Evolutionary conservation across 2,113 vertebrate species (phyloP), one percentile per base, ranked within the genome.

Genomic region (Thunnus thynnus): DNA sequence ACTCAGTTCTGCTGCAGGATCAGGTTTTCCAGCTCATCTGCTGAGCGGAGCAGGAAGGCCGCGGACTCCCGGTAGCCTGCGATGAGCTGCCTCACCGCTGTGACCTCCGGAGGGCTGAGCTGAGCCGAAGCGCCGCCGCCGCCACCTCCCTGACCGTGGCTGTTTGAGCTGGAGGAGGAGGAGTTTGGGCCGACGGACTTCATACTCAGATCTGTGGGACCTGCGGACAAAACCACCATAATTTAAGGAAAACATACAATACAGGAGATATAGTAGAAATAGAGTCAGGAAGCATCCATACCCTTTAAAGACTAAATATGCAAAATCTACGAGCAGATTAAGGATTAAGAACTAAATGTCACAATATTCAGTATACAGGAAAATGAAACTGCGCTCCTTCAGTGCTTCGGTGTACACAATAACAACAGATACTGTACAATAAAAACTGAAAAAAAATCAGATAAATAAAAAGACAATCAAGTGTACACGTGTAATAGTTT

Each of bases 1-100:
- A 81, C 85, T 98, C 97, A 99, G 97, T 99, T 99, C 96, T 99
- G 98, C 94, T 99, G 98, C 93, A 99, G 96, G 95, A 99, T 99
- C 87, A 99, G 97, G 95, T 97, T 99, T 94, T 99, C 98, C 88
- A 99, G 97, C 96, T 99, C 98, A 52, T 99, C 98, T 61, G 98
- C 98, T 3, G 98, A 99, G 89, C 98, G 98, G 62, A 99, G 89
- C 90, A 99, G 93, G 95, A 99, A 99, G 12, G 98, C 98, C 0
- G 98, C 98, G 0, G 98, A 99, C 95, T 99, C 98, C 77, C 98
- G 95, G 81, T 99, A 99, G 20, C 98, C 98, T 0, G 98, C 98
- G 63, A 99, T 98, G 0, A 99, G 97, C 94, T 99, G 98, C 89
- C 97, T 94, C 92, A 99, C 98, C 0, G 98, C 98, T 0, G 97